Percentiles rank a stretch among this genome's conserved stretches.
phyloP scores from a whole-genome alignment of 2,888 invertebrate species.

The Gisinianus flammeolus region DNA sequence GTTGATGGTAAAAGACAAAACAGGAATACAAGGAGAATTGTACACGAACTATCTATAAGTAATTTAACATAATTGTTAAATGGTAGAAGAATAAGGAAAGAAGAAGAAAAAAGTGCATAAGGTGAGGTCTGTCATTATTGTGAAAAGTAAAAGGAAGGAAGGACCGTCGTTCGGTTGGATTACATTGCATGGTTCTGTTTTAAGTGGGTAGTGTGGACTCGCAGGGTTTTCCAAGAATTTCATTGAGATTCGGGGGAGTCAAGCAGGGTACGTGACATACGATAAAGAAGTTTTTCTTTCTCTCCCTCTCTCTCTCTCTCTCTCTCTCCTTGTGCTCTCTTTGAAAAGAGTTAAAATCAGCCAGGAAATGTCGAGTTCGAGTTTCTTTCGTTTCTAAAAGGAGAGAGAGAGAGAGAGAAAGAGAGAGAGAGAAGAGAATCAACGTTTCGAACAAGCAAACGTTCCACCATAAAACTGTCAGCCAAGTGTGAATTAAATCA shows the following conservation, averaged over 20 bases:
- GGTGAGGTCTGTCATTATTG: constrained; percentile 15
- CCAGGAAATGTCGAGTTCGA: constrained; percentile 37
- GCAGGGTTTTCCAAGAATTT: constrained; percentile 42
- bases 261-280: constrained; percentile 45
- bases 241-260: constrained; percentile 45
- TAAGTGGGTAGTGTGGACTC: constrained; percentile 29
- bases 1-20: background rate
- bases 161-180: background rate
- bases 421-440: constrained; percentile 9
- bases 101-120: constrained; percentile 8
- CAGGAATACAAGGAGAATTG: no score
- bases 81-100: background rate
- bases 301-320: constrained; percentile 11
- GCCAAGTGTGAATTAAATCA: constrained; percentile 50
- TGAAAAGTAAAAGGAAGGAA: background rate
- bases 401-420: background rate
- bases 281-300: constrained; percentile 38
- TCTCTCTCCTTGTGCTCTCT: constrained; percentile 16
- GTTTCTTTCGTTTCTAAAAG: constrained; percentile 7
- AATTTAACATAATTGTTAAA: constrained; percentile 3
- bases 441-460: constrained; percentile 34
- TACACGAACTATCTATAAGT: background rate
- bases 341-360: constrained; percentile 38
- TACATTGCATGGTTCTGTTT: background rate
- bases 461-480: constrained; percentile 47